Conservation (phyloP, 1,140 invertebrate species). For the Drosophila mauritiana region DNA sequence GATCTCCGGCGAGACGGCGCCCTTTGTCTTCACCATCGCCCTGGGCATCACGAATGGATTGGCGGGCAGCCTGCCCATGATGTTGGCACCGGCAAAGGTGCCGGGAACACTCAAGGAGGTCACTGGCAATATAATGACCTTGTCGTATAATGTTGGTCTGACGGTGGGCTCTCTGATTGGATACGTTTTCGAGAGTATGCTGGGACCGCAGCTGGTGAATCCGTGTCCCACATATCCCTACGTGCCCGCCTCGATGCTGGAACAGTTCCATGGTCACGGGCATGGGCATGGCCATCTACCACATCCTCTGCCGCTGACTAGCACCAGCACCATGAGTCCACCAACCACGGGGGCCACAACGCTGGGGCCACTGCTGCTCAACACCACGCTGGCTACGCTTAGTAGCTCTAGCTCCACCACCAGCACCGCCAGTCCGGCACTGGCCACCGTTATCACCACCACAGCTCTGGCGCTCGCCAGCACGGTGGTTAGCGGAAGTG, state of each 20-base stretch:
- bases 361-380: constrained; percentile 61
- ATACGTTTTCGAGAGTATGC: constrained; percentile 91
- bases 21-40: constrained; percentile 89
- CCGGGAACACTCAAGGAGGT: constrained; percentile 91
- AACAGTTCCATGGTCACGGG: constrained; percentile 49
- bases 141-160: constrained; percentile 94
- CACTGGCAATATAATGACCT: constrained; percentile 96
- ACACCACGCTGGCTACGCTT: constrained; percentile 54
- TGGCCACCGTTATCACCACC: constrained; percentile 71
- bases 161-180: constrained; percentile 92
- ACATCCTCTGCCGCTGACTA: constrained; percentile 51
- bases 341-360: constrained; percentile 30
- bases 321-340: constrained; percentile 45
- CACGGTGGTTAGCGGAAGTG: constrained; percentile 62
- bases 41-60: constrained; percentile 94
- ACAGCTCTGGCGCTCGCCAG: constrained; percentile 66
- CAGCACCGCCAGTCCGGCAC: constrained; percentile 47
- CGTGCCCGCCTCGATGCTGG: constrained; percentile 52
- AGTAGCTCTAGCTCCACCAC: constrained; percentile 22
- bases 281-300: constrained; percentile 46
- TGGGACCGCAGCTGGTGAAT: constrained; percentile 87
- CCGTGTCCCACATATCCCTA: constrained; percentile 83
- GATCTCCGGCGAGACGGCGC: constrained; percentile 88
- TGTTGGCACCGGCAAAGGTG: constrained; percentile 93
- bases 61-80: constrained; percentile 95